Evolutionary conservation across 2,113 vertebrate species (phyloP).

Genomic region (Phasianus colchicus): DNA sequence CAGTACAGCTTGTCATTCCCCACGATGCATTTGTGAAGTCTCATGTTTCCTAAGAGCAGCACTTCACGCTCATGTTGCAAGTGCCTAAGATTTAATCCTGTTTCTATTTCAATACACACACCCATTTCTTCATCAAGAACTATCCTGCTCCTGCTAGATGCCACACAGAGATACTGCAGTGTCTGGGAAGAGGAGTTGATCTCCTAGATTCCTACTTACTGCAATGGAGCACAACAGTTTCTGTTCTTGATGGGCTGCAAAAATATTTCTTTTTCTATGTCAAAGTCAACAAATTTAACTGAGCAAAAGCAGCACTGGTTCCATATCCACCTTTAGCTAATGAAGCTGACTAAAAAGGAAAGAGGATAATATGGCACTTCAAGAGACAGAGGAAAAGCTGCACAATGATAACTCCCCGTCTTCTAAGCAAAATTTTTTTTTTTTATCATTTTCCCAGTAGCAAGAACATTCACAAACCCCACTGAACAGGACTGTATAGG

Average conservation of each 20-base stretch:
- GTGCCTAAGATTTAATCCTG: not conserved
- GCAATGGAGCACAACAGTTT: not conserved
- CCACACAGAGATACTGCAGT: not conserved
- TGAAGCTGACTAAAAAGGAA: not conserved
- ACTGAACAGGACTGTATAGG: not conserved
- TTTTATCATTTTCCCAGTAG: not conserved
- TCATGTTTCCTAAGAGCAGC: not conserved
- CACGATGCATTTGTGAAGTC: not conserved
- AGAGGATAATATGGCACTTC: not conserved
- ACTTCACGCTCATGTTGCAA: not conserved
- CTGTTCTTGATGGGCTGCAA: not conserved
- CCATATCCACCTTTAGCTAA: not conserved
- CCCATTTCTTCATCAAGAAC: not conserved
- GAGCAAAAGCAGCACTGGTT: not conserved
- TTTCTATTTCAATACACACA: not conserved
- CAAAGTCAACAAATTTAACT: not conserved
- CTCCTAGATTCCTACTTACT: not conserved
- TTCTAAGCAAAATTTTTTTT: not conserved
- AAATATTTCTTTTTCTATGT: not conserved
- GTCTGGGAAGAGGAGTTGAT: not conserved
- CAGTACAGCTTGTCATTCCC: not conserved
- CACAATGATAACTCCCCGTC: not conserved
- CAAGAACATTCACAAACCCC: not conserved
- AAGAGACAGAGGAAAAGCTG: not conserved
- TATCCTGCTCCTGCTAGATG: not conserved